These are phyloP conservation scores for Himantopus leucocephalus DNA, from an alignment of 2,113 vertebrate genomes.

Conservation along the genomic window DNA sequence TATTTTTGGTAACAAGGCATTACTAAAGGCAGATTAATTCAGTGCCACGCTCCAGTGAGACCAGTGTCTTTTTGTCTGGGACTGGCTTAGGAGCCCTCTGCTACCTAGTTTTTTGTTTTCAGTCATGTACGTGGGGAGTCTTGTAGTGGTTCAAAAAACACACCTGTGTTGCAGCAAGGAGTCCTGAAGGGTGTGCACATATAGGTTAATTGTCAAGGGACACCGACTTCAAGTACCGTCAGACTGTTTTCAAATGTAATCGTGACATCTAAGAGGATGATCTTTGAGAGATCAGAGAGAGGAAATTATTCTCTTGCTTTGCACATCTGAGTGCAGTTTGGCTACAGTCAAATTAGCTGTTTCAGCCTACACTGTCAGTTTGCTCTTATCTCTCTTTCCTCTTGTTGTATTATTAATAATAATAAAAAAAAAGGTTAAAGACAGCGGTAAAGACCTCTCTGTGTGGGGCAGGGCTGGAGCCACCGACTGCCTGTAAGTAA, in stretches of 20 bases:
- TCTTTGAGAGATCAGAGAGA: conserved; percentile 48
- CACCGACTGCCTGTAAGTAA: neutral
- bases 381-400: conserved; percentile 54
- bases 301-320: conserved; percentile 61
- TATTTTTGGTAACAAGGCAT: conserved; percentile 47
- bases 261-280: conserved; percentile 42
- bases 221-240: neutral
- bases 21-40: conserved; percentile 41
- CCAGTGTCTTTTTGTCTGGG: neutral
- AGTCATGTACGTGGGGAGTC: rapidly evolving
- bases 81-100: neutral
- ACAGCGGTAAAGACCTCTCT: neutral
- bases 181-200: neutral
- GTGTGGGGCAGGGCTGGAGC: neutral
- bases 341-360: conserved; percentile 59
- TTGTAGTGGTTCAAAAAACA: neutral
- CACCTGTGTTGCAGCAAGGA: neutral
- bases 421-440: neutral
- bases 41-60: neutral
- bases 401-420: conserved; percentile 66
- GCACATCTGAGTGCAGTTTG: conserved; percentile 61
- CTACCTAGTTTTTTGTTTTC: neutral
- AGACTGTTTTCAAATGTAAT: conserved; percentile 40
- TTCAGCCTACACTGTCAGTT: conserved; percentile 52
- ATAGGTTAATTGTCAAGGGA: conserved; percentile 45